Evolutionary conservation across 2,113 vertebrate genomes (phyloP), one percentile per base, ranked within the genome.

Genomic region (Hippocampus comes): DNA sequence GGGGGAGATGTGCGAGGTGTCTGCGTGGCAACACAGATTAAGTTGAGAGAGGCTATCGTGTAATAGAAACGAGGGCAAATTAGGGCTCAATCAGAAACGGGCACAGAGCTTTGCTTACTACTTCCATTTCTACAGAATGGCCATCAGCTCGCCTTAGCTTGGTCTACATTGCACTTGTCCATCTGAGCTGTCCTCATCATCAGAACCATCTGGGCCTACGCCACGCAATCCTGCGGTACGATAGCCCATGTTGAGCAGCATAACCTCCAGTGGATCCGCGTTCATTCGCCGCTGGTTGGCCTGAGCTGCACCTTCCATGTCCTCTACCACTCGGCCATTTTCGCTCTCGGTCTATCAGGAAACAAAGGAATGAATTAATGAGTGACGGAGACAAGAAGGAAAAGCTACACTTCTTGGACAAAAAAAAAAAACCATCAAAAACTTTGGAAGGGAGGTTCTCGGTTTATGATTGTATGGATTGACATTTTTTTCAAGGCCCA

Each of bases 201-300:
- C 97, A 0, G 96, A 98, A 78, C 94, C 95, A 10, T 95, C 96
- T 0, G 94, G 90, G 2, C 95, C 95, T 0, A 92, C 90, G 0
- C 94, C 95, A 70, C 94, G 95, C 82, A 99, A 95, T 86, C 97
- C 96, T 0, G 96, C 96, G 90, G 99, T 99, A 87, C 96, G 91
- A 89, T 99, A 99, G 61, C 97, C 97, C 97, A 99, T 99, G 93
- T 99, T 98, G 21, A 98, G 93, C 89, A 99, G 89, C 97, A 99
- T 99, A 76, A 99, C 96, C 86, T 99, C 97, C 89, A 99, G 77
- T 0, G 97, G 97, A 79, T 99, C 97, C 0, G 97, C 97, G 0
- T 99, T 99, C 97, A 99, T 99, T 2, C 97, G 94, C 70, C 94
- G 87, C 93, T 99, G 97, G 91, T 99, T 99, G 12, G 97, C 97